phyloP scores from a whole-genome alignment of 2,888 invertebrate species.

The Neria commutata region DNA sequence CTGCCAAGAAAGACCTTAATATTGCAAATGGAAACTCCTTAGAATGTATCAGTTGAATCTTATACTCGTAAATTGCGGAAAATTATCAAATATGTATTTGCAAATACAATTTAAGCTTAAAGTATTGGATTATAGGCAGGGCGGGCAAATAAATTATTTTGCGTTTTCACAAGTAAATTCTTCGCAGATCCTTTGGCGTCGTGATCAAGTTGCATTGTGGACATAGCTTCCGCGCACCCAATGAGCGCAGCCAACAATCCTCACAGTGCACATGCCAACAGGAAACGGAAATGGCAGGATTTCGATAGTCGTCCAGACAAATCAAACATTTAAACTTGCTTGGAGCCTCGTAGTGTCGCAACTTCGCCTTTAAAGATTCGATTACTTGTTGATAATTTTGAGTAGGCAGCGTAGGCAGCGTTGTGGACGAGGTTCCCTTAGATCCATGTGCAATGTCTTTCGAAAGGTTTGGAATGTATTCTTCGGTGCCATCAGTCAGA shows the following conservation, averaged over 20 bases:
- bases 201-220: slow-evolving; percentile 95
- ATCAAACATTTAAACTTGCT: slow-evolving; percentile 84
- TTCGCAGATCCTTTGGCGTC: slow-evolving; percentile 81
- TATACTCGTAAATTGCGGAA: too few species aligned
- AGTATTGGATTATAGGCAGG: too few species aligned
- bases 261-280: slow-evolving; percentile 98
- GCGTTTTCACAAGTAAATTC: slow-evolving; percentile 81
- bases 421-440: slow-evolving; percentile 26
- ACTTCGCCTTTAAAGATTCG: slow-evolving; percentile 77
- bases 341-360: slow-evolving; percentile 75
- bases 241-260: slow-evolving; percentile 74
- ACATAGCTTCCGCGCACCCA: slow-evolving; percentile 86
- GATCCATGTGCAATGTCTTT: slow-evolving; percentile 8
- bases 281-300: slow-evolving; percentile 89
- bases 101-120: too few species aligned
- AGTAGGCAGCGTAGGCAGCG: slow-evolving; percentile 9
- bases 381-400: slow-evolving; percentile 61
- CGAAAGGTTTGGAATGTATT: slow-evolving; percentile 26
- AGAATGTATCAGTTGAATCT: too few species aligned
- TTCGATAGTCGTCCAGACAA: slow-evolving; percentile 83
- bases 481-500: slow-evolving; percentile 7
- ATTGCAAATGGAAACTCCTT: too few species aligned
- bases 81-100: too few species aligned
- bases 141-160: too few species aligned
- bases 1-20: too few species aligned